phyloP scores from a whole-genome alignment of 2,797 vertebrate genomes.

The Anomalospiza imberbis region DNA sequence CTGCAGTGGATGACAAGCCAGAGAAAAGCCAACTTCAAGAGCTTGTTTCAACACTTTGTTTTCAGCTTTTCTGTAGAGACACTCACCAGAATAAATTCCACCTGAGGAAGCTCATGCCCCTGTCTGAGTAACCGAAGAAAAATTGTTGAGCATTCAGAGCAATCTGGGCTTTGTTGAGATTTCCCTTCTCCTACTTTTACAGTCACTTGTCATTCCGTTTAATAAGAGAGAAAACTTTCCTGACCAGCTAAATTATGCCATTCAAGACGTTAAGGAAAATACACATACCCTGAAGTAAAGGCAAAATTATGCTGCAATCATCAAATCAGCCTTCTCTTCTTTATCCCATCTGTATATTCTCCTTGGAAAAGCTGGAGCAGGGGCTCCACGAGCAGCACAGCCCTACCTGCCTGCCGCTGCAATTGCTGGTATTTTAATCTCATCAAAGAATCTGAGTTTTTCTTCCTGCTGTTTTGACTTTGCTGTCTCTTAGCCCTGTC shows the following conservation, averaged over 20 bases:
- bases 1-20: background rate
- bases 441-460: slow-evolving; percentile 56
- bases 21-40: background rate
- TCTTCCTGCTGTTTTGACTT: slow-evolving; percentile 70
- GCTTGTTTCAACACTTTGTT: background rate
- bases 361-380: background rate
- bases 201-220: slow-evolving; percentile 46
- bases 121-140: background rate
- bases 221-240: slow-evolving; percentile 50
- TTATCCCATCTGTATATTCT: slow-evolving; percentile 54
- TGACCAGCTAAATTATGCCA: slow-evolving; percentile 42
- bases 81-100: background rate
- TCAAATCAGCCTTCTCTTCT: slow-evolving; percentile 67
- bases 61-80: background rate
- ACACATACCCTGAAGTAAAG: slow-evolving; percentile 41
- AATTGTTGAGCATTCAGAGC: slow-evolving; percentile 23
- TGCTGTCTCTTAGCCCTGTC: slow-evolving; percentile 63
- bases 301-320: slow-evolving; percentile 62
- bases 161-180: slow-evolving; percentile 46
- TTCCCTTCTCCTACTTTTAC: slow-evolving; percentile 34
- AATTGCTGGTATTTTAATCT: slow-evolving; percentile 70
- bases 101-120: background rate
- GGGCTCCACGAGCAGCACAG: background rate
- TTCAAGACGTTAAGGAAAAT: slow-evolving; percentile 51
- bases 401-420: slow-evolving; percentile 58